Evolutionary conservation across 1,140 invertebrate genomes (phyloP), one percentile per base, ranked within the genome.

Genomic region (Pseudoatta argentina): DNA sequence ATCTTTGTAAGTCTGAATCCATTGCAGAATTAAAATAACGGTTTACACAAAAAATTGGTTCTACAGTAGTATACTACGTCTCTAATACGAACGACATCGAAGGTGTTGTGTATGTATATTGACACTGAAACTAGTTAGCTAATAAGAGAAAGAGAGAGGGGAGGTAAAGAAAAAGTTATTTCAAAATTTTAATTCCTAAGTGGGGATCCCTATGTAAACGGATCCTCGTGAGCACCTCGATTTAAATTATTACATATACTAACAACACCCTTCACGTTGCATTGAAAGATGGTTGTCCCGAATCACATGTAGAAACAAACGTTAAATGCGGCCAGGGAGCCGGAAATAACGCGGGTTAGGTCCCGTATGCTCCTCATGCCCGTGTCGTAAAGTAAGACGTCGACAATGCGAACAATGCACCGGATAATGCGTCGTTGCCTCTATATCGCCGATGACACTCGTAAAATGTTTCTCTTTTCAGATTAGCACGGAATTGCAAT

Each of bases 401-500:
- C 53, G 57, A 90, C 88, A 90, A 90, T 90, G 86, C 30, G 63
- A 90, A 79, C 86, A 90, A 81, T 66, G 79, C 85, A 57, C 63
- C 30, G 89, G 73, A 87, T 90, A 85, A 90, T 90, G 51, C 85
- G 69, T 48, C 21, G 44, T 63, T 48, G 67, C 48, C 59, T 57
- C 48, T 24, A 66, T 21, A 30, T 75, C 27, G 21, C 21, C 30
- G 48, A 53, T 59, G 53, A 34, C 6, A 64, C 64, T 77, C 83
- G 53, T 89, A 89, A 89, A 89, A n/a, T 64, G 21, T 67, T 55
- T 59, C 39, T 78, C 67, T 27, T 59, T 83, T 51, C 44, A 12
- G 27, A 83, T 79, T 71, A 64, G 72, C 27, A 24, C 30, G 18
- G 64, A 53, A 78, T 86, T 72, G 44, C 57, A 24, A 79, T 86